Conservation (phyloP, 1,140 invertebrate genomes). For the Eciton burchellii region DNA sequence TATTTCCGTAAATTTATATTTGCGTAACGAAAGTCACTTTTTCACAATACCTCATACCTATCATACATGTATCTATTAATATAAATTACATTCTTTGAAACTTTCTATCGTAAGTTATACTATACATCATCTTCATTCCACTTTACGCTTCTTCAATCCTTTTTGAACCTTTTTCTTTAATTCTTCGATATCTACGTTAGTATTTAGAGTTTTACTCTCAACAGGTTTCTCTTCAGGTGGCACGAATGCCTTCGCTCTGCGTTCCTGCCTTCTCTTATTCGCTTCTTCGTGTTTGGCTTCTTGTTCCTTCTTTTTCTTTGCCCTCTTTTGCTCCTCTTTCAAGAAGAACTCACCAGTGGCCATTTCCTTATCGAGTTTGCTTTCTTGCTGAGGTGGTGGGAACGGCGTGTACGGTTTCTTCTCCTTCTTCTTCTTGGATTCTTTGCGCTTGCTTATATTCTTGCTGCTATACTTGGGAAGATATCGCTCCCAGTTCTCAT, state of each 20-base stretch:
- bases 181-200: slow-evolving; percentile 87
- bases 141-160: slow-evolving; percentile 82
- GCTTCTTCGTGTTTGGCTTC: slow-evolving; percentile 91
- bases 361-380: slow-evolving; percentile 97
- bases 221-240: slow-evolving; percentile 90
- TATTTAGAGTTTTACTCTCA: slow-evolving; percentile 73
- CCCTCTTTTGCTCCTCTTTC: slow-evolving; percentile 92
- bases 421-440: slow-evolving; percentile 93
- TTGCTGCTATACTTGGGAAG: slow-evolving; percentile 98
- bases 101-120: not conserved
- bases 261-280: slow-evolving; percentile 90
- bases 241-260: slow-evolving; percentile 92
- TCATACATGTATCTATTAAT: not conserved
- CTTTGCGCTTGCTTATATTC: slow-evolving; percentile 94
- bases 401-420: slow-evolving; percentile 99
- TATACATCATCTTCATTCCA: slow-evolving; percentile 32
- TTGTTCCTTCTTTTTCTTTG: slow-evolving; percentile 90
- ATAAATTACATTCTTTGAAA: not conserved
- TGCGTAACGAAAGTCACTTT: slow-evolving; percentile 13
- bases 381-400: slow-evolving; percentile 96
- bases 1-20: slow-evolving; percentile 68
- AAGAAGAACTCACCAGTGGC: slow-evolving; percentile 99
- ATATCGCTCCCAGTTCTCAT: slow-evolving; percentile 99
- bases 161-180: slow-evolving; percentile 92
- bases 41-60: slow-evolving; percentile 17